phyloP scores from a whole-genome alignment of 1,140 invertebrate genomes.

The Nilaparvata lugens region DNA sequence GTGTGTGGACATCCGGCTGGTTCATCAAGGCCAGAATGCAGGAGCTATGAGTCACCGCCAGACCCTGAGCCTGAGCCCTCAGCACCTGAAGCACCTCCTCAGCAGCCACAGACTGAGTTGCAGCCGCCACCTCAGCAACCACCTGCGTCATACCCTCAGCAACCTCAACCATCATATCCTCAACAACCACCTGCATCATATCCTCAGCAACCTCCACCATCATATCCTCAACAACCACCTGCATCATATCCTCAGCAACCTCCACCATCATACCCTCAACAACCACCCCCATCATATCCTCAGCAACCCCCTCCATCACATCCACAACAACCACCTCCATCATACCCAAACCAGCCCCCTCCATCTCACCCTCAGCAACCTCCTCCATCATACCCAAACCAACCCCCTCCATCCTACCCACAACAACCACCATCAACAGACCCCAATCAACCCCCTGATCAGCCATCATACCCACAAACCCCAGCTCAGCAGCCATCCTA shows the following conservation, averaged over 20 bases:
- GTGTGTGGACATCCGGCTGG: constrained; percentile 56
- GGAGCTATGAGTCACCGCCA: constrained; percentile 6
- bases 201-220: neutral
- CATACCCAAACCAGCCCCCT: neutral
- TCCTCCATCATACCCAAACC: neutral
- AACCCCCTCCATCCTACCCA: neutral
- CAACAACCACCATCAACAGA: neutral
- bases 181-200: neutral
- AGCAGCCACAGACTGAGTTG: constrained; percentile 14
- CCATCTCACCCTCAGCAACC: neutral
- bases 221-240: neutral
- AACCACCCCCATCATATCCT: constrained; percentile 5
- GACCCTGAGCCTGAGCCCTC: constrained; percentile 14
- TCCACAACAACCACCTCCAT: neutral
- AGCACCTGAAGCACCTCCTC: neutral
- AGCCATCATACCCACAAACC: neutral
- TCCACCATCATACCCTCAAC: neutral
- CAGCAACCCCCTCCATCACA: neutral
- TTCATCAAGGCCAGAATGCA: constrained; percentile 47
- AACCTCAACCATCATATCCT: neutral
- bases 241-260: neutral
- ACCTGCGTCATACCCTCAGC: constrained; percentile 1
- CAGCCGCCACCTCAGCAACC: neutral
- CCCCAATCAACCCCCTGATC: neutral
- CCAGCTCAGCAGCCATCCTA: neutral